Conservation (phyloP, 2,113 vertebrate species). For the Hyperoodon ampullatus region DNA sequence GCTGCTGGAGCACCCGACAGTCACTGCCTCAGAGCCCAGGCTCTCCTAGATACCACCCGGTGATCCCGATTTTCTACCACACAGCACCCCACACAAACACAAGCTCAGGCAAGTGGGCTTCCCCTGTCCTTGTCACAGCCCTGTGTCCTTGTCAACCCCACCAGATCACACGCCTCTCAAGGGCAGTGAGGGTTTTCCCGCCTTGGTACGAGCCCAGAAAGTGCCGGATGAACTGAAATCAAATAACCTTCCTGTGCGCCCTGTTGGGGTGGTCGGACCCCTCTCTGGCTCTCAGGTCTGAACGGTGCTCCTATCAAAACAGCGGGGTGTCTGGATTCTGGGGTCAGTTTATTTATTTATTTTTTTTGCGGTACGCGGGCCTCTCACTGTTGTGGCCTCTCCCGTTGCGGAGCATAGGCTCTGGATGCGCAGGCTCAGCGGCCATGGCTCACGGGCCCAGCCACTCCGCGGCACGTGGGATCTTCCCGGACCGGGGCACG, state of each 20-base stretch:
- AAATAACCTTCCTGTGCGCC: not conserved
- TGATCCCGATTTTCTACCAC: not conserved
- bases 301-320: not conserved
- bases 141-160: fast-evolving
- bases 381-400: too few relatives aligned
- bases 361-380: too few relatives aligned
- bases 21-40: not conserved
- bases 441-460: too few relatives aligned
- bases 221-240: not conserved
- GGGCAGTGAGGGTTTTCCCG: not conserved
- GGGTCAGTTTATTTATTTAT: not conserved
- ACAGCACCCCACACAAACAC: not conserved
- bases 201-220: not conserved
- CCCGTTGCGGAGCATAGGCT: too few relatives aligned
- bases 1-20: not conserved
- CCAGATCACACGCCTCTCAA: fast-evolving
- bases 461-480: too few relatives aligned
- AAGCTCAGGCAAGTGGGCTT: not conserved
- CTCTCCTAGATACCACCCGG: not conserved
- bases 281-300: not conserved
- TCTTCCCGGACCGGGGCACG: too few relatives aligned
- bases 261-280: not conserved
- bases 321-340: not conserved
- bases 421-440: too few relatives aligned
- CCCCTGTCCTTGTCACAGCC: not conserved